Evolutionary conservation across 2,113 vertebrate species (phyloP), one percentile per base, ranked within the genome.

Genomic region (Silurus glanis): DNA sequence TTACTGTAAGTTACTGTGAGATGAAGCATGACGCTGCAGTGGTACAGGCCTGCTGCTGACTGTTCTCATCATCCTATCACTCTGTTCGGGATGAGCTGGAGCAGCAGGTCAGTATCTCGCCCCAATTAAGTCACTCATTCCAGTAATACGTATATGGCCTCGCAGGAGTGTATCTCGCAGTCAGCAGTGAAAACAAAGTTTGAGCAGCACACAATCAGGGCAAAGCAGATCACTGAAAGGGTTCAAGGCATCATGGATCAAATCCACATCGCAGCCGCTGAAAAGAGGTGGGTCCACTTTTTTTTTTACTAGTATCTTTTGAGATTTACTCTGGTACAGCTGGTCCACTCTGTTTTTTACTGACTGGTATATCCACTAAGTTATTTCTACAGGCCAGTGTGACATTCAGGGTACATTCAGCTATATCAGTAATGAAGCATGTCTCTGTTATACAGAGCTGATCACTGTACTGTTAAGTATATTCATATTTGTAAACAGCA

Each of bases 111-210:
- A 89, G 93, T 90, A 86, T 89, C 49, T 95, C 91, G 93, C 83
- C 91, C 86, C 83, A 90, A 37, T 95, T 64, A 88, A 88, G 91
- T 92, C 88, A 88, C 58, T 91, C 90, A 76, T 87, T 76, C 78
- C 87, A 89, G 95, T 95, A 95, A 96, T 79, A 25, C 37, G 67
- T 88, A 66, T 61, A 75, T 45, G 97, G 96, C 97, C 97, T 97
- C 97, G 97, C 96, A 99, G 98, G 98, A 99, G 97, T 99, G 98
- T 98, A 99, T 99, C 98, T 99, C 98, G 97, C 97, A 99, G 96
- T 99, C 98, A 99, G 98, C 98, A 96, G 98, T 99, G 98, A 99
- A 98, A 98, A 99, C 98, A 95, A 99, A 99, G 96, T 99, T 99
- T 97, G 98, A 99, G 88, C 97, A 99, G 96, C 98, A 99, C 97